Base-by-base conservation (phyloP, 1,140 invertebrate genomes). In the Carposina sasakii region DNA sequence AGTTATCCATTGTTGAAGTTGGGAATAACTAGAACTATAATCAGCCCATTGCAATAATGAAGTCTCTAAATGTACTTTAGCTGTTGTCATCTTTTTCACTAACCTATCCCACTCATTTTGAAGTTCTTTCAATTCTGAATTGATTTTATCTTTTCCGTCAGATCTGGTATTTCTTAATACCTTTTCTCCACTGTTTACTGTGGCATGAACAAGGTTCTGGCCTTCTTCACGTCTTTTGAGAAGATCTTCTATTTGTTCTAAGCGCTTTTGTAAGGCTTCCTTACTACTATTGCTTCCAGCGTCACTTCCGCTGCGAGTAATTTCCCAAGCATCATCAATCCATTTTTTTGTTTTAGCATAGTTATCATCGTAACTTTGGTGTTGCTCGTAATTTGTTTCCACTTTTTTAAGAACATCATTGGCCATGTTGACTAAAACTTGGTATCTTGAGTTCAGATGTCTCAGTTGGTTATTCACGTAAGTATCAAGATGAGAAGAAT, bases 371-470 rank as follows among this genome's bases (percentile, higher is more conserved):
- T 96, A 98, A 57, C 93, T 90, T 56, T 92, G 86, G 79, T 98
- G 96, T 67, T 97, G 94, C 55, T 95, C 91, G 10, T 91, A 89
- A 74, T 97, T 97, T 0, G 92, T 94, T 85, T 97, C 93, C 9
- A 97, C 94, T 81, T 97, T 97, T 62, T 96, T 96, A 20, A 97
- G 70, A 0, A 98, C 94, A 83, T 98, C 96, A 79, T 96, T 97
- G 0, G 93, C 95, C 56, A 96, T 87, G 71, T 97, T 96, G 0
- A 96, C 88, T 67, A 96, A 90, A 0, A 96, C 92, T 86, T 96
- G 93, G 73, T 97, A 97, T 59, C 96, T 88, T 0, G 95, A 96
- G 69, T 95, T 95, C n/a, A 98, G 83, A 71, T 95, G 93, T 49
- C 94, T 89, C 17, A 98, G 83, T 72, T 98, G 96, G 71, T 96